Percentiles rank a stretch among this genome's conserved stretches.
phyloP scores from a whole-genome alignment of 2,797 vertebrate species.

The Halcyon badia region DNA sequence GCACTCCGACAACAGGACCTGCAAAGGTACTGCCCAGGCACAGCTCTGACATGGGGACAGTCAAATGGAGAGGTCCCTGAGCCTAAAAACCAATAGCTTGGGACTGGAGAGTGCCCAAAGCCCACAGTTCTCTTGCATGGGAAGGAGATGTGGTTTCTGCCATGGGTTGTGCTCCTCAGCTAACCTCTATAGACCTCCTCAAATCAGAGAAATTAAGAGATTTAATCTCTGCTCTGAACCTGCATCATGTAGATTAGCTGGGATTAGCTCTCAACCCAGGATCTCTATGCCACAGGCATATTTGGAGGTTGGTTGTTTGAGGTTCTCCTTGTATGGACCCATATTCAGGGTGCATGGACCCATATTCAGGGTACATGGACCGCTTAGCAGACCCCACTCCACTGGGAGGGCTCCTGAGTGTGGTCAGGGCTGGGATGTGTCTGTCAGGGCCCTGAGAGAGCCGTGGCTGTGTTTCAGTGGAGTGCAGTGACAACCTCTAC shows the following conservation, averaged over 20 bases:
- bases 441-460: neutral
- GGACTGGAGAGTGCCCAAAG: neutral
- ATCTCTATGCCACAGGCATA: neutral
- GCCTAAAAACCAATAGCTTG: neutral
- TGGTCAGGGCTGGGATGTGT: neutral
- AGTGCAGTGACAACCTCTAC: constrained; percentile 91
- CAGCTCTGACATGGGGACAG: fast-evolving
- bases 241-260: neutral
- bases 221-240: neutral
- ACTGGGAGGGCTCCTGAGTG: neutral
- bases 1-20: constrained; percentile 94
- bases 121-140: neutral
- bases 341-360: neutral
- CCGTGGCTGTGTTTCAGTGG: constrained; percentile 83
- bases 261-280: neutral
- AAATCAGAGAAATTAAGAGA: neutral
- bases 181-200: neutral
- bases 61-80: neutral
- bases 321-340: neutral
- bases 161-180: neutral
- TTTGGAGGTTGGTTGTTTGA: neutral
- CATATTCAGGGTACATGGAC: neutral
- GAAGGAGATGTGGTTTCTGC: neutral
- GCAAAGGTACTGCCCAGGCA: constrained; percentile 84
- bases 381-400: neutral